These are phyloP conservation scores for Halichondria panicea DNA, from an alignment of 37 sponge, comb jelly and placozoan genomes.

Conservation along the genomic window DNA sequence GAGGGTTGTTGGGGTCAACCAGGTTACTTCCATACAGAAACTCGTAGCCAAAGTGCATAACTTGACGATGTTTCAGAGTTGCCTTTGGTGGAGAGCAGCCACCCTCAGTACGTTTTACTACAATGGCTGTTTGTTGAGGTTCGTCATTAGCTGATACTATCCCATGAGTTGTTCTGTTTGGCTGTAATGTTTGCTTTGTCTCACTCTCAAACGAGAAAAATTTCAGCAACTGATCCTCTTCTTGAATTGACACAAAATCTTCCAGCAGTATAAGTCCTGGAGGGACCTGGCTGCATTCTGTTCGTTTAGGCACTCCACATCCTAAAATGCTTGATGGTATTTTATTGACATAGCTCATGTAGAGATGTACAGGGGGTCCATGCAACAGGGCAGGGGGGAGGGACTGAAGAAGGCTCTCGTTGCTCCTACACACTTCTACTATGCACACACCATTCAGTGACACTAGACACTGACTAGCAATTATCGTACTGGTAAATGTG, in stretches of 20 bases:
- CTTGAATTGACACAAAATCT: slow-evolving; percentile 44
- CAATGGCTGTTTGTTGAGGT: neutral
- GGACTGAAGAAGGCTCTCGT: neutral
- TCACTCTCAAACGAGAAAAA: slow-evolving; percentile 24
- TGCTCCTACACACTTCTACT: slow-evolving; percentile 5
- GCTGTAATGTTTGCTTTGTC: too few relatives aligned
- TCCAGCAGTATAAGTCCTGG: slow-evolving; percentile 56
- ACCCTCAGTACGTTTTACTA: neutral
- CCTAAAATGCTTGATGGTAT: neutral
- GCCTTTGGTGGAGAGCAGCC: neutral
- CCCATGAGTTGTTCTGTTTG: too few relatives aligned
- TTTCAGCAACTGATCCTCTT: slow-evolving; percentile 46
- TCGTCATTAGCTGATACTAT: too few relatives aligned
- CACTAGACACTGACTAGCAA: neutral
- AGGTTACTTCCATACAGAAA: slow-evolving; percentile 78
- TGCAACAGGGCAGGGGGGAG: slow-evolving; percentile 5
- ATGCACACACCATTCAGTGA: slow-evolving; percentile 45
- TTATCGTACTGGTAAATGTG: neutral
- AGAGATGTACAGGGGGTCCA: slow-evolving; percentile 56
- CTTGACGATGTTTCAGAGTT: slow-evolving; percentile 62
- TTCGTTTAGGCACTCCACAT: neutral
- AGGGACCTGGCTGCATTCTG: neutral
- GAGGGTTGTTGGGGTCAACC: slow-evolving; percentile 71
- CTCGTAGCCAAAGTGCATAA: slow-evolving; percentile 88
- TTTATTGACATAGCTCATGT: slow-evolving; percentile 25